Base-by-base conservation (phyloP, 2,113 vertebrate genomes). In the Hemibagrus wyckioides region DNA sequence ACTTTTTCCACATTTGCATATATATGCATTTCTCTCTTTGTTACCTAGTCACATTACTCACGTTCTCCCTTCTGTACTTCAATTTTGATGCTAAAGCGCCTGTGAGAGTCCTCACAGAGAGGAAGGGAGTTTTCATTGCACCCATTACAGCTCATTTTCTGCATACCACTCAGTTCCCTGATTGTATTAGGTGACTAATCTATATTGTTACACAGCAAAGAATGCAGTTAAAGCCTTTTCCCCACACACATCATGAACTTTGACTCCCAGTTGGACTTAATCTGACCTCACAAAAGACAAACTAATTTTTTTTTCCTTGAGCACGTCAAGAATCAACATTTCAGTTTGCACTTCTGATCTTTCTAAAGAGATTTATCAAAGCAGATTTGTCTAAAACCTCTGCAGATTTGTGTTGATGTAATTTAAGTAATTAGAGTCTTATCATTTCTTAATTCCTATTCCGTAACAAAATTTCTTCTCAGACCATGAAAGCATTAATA, bases 261-360 rank as follows among this genome's bases (percentile, higher is more conserved):
- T 98, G 96, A 95, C 93, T 96, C 94, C 92, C 95, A 93, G 92
- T 92, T 93, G 94, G 95, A 96, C 96, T 97, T 97, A 96, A 94
- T 95, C 95, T 96, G 96, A 96, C 95, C 96, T 95, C 93, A 94
- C 92, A 91, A 93, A 92, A 96, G 91, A 81, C 83, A 79, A 91
- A 88, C 73, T 89, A 87, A 2, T 48, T 86, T 82, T 76, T 87
- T 87, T 91, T 89, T 4, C 77, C 93, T 92, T 91, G 93, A 93
- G 92, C 88, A 75, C 87, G 85, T 90, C 88, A 91, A 67, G 89
- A 88, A 86, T 82, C 85, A 52, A 65, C 56, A 83, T 48, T 73
- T 56, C 75, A 50, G 81, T 90, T 87, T 91, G 41, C 69, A 52
- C 65, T 65, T 81, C 82, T 57, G 44, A 84, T 87, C 85, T 39